These are phyloP conservation scores for Plumapathes pennacea DNA, from an alignment of 92 coral and sea anemone genomes.

Conservation along the genomic window DNA sequence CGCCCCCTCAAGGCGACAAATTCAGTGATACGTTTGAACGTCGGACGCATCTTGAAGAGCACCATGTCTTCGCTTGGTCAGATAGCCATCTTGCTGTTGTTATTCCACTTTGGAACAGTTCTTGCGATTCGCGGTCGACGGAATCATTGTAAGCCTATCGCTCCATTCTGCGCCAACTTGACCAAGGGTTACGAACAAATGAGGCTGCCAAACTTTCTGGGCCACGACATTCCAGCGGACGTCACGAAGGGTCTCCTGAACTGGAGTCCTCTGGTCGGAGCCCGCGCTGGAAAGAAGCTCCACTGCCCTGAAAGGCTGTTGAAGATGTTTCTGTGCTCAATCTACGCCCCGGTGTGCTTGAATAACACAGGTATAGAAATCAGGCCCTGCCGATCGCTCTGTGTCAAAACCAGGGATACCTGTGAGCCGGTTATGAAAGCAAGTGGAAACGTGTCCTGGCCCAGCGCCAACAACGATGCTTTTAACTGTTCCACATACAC, in stretches of 20 bases:
- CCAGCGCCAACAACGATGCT: constrained; percentile 11
- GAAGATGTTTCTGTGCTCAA: constrained; percentile 67
- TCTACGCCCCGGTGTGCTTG: constrained; percentile 85
- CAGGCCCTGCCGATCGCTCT: constrained; percentile 66
- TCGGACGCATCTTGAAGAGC: too few relatives aligned
- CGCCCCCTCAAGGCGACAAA: constrained; percentile 55
- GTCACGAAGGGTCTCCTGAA: constrained; percentile 18
- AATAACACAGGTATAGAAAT: constrained; percentile 3
- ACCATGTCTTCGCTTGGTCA: too few relatives aligned
- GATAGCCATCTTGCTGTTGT: too few relatives aligned
- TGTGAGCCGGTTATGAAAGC: constrained; percentile 78
- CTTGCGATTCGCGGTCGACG: too few relatives aligned
- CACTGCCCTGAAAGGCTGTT: too few relatives aligned
- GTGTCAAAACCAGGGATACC: constrained; percentile 34
- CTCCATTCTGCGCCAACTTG: constrained; percentile 30
- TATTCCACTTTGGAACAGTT: too few relatives aligned
- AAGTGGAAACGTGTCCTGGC: constrained; percentile 60
- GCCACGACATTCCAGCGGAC: constrained; percentile 23
- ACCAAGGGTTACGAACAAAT: constrained; percentile 30
- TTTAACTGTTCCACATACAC: constrained; percentile 49
- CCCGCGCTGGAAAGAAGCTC: constrained; percentile 13
- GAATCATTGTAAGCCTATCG: constrained; percentile 4
- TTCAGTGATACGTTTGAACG: too few relatives aligned
- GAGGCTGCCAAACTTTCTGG: constrained; percentile 58
- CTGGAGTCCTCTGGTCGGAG: constrained; percentile 47